phyloP scores from a whole-genome alignment of 2,797 vertebrate genomes.

The Molothrus aeneus region DNA sequence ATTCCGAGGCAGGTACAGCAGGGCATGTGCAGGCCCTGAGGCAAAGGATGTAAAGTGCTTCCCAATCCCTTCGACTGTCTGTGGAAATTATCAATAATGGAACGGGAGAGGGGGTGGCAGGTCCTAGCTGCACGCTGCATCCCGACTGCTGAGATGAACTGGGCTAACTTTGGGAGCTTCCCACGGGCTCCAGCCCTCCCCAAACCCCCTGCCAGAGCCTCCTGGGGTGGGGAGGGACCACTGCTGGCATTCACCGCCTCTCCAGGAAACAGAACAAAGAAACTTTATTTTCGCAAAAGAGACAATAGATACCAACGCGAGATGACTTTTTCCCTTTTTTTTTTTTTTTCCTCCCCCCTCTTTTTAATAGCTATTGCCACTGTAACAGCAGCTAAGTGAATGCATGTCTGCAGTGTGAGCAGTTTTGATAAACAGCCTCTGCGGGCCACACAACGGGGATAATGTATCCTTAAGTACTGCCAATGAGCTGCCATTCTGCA shows the following conservation, averaged over 20 bases:
- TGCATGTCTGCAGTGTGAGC: slow-evolving; percentile 83
- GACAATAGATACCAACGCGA: slow-evolving; percentile 56
- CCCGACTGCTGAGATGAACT: background rate
- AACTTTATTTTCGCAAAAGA: slow-evolving; percentile 71
- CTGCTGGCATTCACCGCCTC: slow-evolving; percentile 13
- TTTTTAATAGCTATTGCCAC: slow-evolving; percentile 73
- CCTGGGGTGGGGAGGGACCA: background rate
- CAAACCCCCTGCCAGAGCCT: background rate
- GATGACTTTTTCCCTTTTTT: slow-evolving; percentile 25
- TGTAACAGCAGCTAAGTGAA: slow-evolving; percentile 79
- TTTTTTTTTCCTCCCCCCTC: background rate
- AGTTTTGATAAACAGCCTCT: slow-evolving; percentile 88
- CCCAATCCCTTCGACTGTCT: background rate
- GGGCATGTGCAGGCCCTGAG: background rate
- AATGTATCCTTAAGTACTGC: slow-evolving; percentile 88
- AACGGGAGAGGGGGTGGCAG: fast-evolving
- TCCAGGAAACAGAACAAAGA: slow-evolving; percentile 70
- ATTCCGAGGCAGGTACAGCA: background rate
- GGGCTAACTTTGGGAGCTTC: background rate
- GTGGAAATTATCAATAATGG: background rate
- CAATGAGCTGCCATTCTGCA: slow-evolving; percentile 88
- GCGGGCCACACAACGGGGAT: slow-evolving; percentile 86
- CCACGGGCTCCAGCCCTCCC: background rate
- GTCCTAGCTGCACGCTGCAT: fast-evolving
- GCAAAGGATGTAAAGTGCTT: background rate